Conservation (phyloP, 1,140 invertebrate species). For the Drosophila tristis region DNA sequence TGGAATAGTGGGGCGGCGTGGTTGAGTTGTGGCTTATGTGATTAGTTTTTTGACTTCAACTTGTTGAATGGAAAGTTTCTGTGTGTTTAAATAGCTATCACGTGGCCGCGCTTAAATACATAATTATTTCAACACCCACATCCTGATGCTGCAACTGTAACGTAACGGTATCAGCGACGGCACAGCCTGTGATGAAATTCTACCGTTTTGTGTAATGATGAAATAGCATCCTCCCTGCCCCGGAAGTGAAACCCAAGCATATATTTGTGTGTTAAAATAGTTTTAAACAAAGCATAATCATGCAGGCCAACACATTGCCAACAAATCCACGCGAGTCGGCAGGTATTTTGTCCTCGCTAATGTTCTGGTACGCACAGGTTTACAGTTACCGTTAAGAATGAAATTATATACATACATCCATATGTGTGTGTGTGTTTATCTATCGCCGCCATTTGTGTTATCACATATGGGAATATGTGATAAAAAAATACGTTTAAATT, state of each 20-base stretch:
- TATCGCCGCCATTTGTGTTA: constrained; percentile 1
- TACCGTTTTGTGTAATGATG: neutral
- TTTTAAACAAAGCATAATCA: constrained; percentile 26
- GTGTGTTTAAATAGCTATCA: constrained; percentile 4
- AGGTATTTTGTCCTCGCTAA: constrained; percentile 58
- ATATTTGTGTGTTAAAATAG: constrained; percentile 14
- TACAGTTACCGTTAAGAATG: constrained; percentile 7
- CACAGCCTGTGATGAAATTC: constrained; percentile 37
- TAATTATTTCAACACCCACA: too few species aligned
- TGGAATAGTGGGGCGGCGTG: constrained; percentile 29
- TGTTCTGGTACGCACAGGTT: constrained; percentile 65
- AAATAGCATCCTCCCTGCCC: neutral
- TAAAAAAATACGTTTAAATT: constrained; percentile 1
- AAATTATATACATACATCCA: constrained; percentile 2
- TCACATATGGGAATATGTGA: constrained; percentile 12
- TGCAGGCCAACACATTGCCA: constrained; percentile 61
- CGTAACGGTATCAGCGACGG: neutral
- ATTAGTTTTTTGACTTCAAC: constrained; percentile 29
- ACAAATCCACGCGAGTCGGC: constrained; percentile 67
- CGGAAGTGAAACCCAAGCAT: neutral
- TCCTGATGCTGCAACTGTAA: constrained; percentile 17
- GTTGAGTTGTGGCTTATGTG: constrained; percentile 18
- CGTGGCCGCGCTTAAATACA: neutral
- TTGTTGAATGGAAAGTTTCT: constrained; percentile 42
- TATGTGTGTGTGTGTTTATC: constrained; percentile 4